Base-by-base conservation (phyloP, 2,113 vertebrate species). In the Dermatemys mawii region DNA sequence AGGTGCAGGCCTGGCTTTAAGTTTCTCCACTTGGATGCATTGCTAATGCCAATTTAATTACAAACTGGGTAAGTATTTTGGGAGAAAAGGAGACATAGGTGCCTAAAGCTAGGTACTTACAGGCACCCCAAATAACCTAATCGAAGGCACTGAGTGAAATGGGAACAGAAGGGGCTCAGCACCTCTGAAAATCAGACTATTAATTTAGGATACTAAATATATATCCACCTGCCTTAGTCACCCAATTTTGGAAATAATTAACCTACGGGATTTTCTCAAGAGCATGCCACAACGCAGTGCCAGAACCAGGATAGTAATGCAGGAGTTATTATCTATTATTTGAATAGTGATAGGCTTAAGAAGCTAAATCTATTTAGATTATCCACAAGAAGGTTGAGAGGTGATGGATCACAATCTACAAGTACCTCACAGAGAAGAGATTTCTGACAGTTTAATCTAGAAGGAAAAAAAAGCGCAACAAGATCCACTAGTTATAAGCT, bases 111-210 rank as follows among this genome's bases (percentile, higher is more conserved):
- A 16, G 60, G 60, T 17, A n/a, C 60, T 35, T 67, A 51, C 26
- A 22, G 73, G 11, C 6, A 94, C 94, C 94, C 63, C 82, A 54
- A 53, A 67, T 44, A 16, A 3, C 4, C 14, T 75, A 0, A 41
- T 91, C 92, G 88, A 12, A 82, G 11, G 3, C 73, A 19, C 4
- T 29, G 22, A 4, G 81, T 84, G 85, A 90, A 95, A 83, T 55
- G 26, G 0, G 57, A 75, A 79, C 41, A 13, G 73, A 79, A 86
- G 55, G 1, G 5, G 4, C 29, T n/a, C 29, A n/a, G 60, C 32
- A 63, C 60, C 60, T 83, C 16, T 75, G 21, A 96, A 83, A 12
- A 60, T 73, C 12, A 81, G 8, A 3, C 51, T 67, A 17, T 16
- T 67, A 67, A 32, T 73, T 86, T 92, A 49, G 1, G 2, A 57